Conservation (phyloP, 2,797 vertebrate genomes). For the Halcyon smyrnensis region DNA sequence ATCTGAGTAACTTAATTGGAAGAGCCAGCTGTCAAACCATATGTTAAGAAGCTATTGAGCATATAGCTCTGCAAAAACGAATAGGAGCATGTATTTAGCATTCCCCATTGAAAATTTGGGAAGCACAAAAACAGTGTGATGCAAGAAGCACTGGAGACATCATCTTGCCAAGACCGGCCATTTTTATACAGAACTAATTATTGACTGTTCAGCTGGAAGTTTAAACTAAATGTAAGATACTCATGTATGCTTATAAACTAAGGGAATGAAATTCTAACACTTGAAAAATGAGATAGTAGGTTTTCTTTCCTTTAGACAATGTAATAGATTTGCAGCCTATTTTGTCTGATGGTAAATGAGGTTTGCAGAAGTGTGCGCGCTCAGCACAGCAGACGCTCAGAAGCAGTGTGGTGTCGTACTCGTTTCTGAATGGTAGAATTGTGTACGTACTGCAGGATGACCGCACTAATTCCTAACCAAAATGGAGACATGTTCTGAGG, state of each 20-base stretch:
- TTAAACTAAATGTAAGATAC: slow-evolving; percentile 39
- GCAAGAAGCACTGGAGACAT: neutral
- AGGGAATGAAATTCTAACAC: slow-evolving; percentile 18
- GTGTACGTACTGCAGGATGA: neutral
- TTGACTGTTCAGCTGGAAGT: slow-evolving; percentile 34
- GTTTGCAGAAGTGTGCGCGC: neutral
- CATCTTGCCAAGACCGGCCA: neutral
- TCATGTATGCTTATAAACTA: slow-evolving; percentile 44
- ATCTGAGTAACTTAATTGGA: slow-evolving; percentile 20
- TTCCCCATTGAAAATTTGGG: neutral
- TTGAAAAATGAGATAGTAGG: neutral
- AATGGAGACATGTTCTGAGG: neutral
- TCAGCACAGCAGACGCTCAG: neutral
- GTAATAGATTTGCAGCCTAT: neutral
- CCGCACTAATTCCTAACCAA: neutral
- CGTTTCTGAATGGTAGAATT: neutral
- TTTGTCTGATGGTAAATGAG: neutral
- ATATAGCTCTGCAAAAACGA: neutral
- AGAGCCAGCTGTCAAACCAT: slow-evolving; percentile 18
- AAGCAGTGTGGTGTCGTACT: neutral
- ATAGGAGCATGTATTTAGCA: slow-evolving; percentile 18
- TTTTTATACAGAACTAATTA: slow-evolving; percentile 57
- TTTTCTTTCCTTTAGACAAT: neutral
- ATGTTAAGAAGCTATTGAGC: slow-evolving; percentile 5
- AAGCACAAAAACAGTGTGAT: neutral